Evolutionary conservation across 1,140 invertebrate genomes (phyloP).

Genomic region (Drosophila lacertosa): DNA sequence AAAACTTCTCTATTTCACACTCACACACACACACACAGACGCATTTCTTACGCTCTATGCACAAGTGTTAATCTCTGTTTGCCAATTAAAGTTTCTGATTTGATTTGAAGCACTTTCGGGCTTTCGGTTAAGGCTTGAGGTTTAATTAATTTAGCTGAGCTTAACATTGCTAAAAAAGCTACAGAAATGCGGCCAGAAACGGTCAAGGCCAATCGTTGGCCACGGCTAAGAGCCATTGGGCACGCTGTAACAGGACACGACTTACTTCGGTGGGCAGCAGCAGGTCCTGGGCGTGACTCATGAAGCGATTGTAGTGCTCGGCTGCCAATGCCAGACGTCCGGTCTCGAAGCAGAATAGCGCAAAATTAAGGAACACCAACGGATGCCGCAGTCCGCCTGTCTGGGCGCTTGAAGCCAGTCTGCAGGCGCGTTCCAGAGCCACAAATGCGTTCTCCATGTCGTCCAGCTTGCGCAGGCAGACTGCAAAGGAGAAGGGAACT

Average conservation of each 20-base stretch:
- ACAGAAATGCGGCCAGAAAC: no score
- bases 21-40: no score
- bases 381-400: constrained; percentile 60
- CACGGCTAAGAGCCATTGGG: constrained; percentile 60
- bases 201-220: neutral
- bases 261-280: constrained; percentile 82
- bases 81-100: constrained; percentile 24
- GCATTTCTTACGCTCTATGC: no score
- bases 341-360: constrained; percentile 76
- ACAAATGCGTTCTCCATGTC: constrained; percentile 84
- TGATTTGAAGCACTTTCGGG: neutral
- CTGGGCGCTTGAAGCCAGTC: constrained; percentile 32
- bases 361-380: constrained; percentile 76
- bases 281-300: constrained; percentile 71
- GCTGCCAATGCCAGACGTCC: constrained; percentile 63
- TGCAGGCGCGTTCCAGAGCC: constrained; percentile 79
- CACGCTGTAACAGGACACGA: constrained; percentile 45
- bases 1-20: no score
- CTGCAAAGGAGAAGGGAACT: constrained; percentile 26
- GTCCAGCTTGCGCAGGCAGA: constrained; percentile 84
- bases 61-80: neutral
- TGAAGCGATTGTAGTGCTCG: constrained; percentile 76
- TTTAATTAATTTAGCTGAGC: neutral
- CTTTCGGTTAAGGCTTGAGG: neutral
- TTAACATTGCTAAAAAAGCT: no score